Evolutionary conservation across 2,797 vertebrate genomes (phyloP), one percentile per base, ranked within the genome.

Genomic region (Mustela erminea): DNA sequence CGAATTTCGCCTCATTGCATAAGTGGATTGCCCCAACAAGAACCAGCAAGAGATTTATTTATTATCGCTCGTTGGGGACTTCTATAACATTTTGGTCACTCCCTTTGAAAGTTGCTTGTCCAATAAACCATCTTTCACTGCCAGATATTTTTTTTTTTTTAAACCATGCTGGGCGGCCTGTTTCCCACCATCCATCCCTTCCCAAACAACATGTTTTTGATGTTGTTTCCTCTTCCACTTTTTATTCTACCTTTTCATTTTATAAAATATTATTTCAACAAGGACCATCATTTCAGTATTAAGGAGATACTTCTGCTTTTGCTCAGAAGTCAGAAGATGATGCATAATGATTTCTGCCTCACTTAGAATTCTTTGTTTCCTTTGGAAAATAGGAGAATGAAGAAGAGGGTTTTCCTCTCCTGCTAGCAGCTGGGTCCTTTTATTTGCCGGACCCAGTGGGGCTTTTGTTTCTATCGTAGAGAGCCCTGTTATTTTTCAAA

Each of bases 401-500:
- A 62, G 38, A 66, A 64, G 41, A 62, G 52, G 3, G 66, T 84
- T 85, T 80, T 56, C 5, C 66, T 97, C 62, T 94, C 21, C 64
- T 95, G 15, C 86, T 90, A 92, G 58, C 95, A 96, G 96, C 86
- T 95, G 95, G 66, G 68, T 14, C 46, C 43, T 72, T 94, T 87
- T 92, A 23, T 41, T 92, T 95, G 54, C 60, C 75, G 10, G 18
- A 14, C 27, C 93, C 92, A 32, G 14, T 13, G 38, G 15, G 80
- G 7, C 0, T 7, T 87, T 97, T 97, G 77, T 97, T 85, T 93
- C 46, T 68, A 8, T 7, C 14, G 0, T 43, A 92, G n/a, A 97
- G 35, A 82, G n/a, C 83, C 87, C 78, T n/a, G 41, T 68, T 88
- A 74, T 90, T 97, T 97, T 97, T 97, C 95, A 96, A 81, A 84